Base-by-base conservation (phyloP, 2,888 invertebrate species). In the Fabriciana adippe region DNA sequence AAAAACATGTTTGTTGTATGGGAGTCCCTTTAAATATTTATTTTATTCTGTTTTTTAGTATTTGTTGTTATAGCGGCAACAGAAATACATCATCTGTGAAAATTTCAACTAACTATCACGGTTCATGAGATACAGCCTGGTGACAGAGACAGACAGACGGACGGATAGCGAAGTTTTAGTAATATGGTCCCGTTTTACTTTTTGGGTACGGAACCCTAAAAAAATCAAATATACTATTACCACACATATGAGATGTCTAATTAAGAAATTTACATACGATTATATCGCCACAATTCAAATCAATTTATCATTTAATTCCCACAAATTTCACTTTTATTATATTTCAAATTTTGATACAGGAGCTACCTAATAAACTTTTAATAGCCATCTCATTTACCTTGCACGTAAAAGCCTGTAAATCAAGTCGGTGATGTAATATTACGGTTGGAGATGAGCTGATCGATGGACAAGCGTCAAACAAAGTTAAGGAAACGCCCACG, bases 401-500 rank as follows among this genome's bases (percentile, higher is more conserved):
- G 56, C 55, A 55, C 61, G 26, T 64, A 56, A 55, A 54, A 59
- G 64, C 55, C 51, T 50, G 67, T 69, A 70, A 68, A 71, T 65
- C 68, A 67, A 64, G 71, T 68, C 53, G 16, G 75, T 79, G 75
- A 79, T 73, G 77, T 72, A 76, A 78, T 69, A 66, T 65, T 67
- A 68, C 70, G 56, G 57, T 70, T 68, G 70, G 73, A 72, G 74
- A 75, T 74, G 74, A 74, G 63, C 77, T 75, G 78, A 78, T 81
- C 72, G 72, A 77, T 78, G 75, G 72, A 64, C 51, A 51, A 70
- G 73, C 66, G 69, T 68, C 60, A 69, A 72, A 71, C 66, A 64
- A 70, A 75, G 71, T 68, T 74, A 72, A 71, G 74, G 74, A 72
- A 75, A 77, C 81, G 79, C 81, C 81, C 76, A 79, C 77, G 70